Conservation (phyloP, 2,888 invertebrate species). For the Ochropleura leucogaster region DNA sequence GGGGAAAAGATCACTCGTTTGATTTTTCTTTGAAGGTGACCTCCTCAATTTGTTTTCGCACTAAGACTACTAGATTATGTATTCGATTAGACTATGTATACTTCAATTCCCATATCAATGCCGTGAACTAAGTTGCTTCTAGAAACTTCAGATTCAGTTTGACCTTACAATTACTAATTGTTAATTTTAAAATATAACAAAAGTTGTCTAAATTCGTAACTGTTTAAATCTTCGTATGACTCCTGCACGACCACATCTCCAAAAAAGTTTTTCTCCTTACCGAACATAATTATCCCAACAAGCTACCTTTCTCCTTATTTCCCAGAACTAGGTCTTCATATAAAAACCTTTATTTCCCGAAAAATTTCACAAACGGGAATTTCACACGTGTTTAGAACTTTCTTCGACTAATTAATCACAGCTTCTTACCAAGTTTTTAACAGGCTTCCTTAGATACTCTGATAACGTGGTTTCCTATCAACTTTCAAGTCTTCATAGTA, state of each 20-base stretch:
- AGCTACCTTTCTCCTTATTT: constrained; percentile 6
- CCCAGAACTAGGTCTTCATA: background rate
- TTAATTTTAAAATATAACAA: background rate
- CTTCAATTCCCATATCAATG: background rate
- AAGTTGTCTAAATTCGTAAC: no score
- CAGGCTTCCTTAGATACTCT: constrained; percentile 25
- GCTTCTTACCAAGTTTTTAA: constrained; percentile 50
- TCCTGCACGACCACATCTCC: background rate
- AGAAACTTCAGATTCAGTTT: background rate
- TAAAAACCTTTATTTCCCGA: constrained; percentile 3
- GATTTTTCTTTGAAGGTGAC: background rate
- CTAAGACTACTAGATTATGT: no score
- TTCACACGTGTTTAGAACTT: constrained; percentile 42
- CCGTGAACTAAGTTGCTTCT: background rate
- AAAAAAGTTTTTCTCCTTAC: background rate
- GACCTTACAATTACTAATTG: background rate
- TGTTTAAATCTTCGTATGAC: background rate
- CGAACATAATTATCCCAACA: background rate
- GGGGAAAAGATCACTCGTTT: background rate
- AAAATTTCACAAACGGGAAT: constrained; percentile 30
- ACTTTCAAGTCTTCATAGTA: constrained; percentile 70
- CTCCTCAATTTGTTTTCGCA: background rate
- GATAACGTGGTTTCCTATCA: constrained; percentile 65
- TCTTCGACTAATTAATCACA: constrained; percentile 49
- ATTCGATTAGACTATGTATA: background rate